Base-by-base conservation (phyloP, 2,888 invertebrate genomes). In the Ennomos erosarius region DNA sequence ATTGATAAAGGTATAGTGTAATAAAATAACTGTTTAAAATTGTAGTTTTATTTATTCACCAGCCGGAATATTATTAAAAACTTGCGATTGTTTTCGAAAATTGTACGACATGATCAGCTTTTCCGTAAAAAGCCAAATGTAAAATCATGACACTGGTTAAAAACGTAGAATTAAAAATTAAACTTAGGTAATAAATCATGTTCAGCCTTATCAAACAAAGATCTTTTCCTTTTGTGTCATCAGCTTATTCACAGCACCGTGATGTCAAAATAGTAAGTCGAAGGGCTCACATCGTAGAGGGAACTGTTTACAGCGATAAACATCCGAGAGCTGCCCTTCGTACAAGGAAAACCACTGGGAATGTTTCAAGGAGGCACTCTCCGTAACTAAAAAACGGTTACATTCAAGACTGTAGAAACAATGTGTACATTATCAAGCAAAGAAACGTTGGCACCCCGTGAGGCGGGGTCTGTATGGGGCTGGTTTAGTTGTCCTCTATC, bases 401-500 rank as follows among this genome's bases (percentile, higher is more conserved):
- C 74, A 74, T 82, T 75, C 75, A 79, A 77, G 81, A 83, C 78
- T 77, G 71, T 81, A 77, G 59, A 64, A 74, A 75, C 79, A 77
- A 78, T 76, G 78, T 80, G 78, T 74, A 79, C 84, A 82, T 42
- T 51, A 84, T 80, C 78, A 84, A 88, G 86, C 85, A 81, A 85
- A 81, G 68, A 79, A 76, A 80, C 76, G 77, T 70, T 70, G 72
- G 68, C 62, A 70, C 71, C 75, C 75, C 76, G 72, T 65, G 70
- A 67, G 68, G 71, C 73, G 65, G 66, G 61, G 59, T 55, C 64
- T 62, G 68, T 59, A 47, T 62, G 52, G 65, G 63, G 64, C 44
- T 53, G 49, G 79, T 73, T 75, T 91, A 92, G 85, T 92, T 90
- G 79, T 95, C 95, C 74, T 95, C 95, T 81, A 95, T 95, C 87